Evolutionary conservation across 2,113 vertebrate genomes (phyloP), one percentile per base, ranked within the genome.

Genomic region (Eleginops maclovinus): DNA sequence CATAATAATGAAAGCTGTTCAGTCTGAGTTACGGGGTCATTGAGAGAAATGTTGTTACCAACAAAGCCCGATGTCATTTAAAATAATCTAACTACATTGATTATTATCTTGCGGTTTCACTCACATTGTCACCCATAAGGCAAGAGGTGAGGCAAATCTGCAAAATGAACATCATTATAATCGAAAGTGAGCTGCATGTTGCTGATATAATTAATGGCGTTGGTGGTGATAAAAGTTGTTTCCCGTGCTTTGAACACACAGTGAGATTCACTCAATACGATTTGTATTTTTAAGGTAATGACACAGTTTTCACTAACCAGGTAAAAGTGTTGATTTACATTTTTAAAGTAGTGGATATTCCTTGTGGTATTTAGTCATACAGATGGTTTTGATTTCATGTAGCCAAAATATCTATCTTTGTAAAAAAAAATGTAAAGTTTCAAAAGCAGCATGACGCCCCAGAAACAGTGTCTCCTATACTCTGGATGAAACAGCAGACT

Each of bases 151-250:
- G 31, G 31, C 31, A 36, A 36, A 36, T 7, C 8, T 36, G 31
- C 31, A 8, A 36, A 36, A 36, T 36, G 0, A 36, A 36, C 31
- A 36, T 36, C 31, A 36, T 7, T 36, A 8, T 1, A 36, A 8
- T 36, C 6, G 31, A 36, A 36, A 36, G 8, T 36, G 24, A 59
- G 56, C 10, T 9, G 36, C 28, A 46, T 36, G 41, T 50, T 50
- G 8, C 19, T 41, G 22, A 58, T 14, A 67, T 31, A 15, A n/a
- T 40, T 26, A 47, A 26, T 24, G 11, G 47, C 2, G 16, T 58
- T 36, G 26, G 6, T 46, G 11, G 63, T 68, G 68, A 84, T 49
- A 22, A 63, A 13, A 55, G 40, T 55, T 1, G 12, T 28, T 63
- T 60, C n/a, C 7, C 13, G 9, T 9, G 40, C 40, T 64, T 49